Conservation (phyloP, 2,888 invertebrate genomes). For the Plemyria rubiginata region DNA sequence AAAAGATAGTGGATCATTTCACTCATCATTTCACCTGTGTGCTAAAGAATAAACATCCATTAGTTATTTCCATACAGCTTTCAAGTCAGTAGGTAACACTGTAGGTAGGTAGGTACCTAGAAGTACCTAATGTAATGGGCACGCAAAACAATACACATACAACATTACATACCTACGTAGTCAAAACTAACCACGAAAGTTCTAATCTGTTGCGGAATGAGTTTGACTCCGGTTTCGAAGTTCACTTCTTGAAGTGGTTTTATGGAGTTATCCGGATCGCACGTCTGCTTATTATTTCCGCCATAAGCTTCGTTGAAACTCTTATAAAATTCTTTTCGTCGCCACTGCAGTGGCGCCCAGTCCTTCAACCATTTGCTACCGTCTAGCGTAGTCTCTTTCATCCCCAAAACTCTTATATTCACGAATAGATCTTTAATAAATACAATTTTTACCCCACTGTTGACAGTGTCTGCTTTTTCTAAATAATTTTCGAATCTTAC, state of each 20-base stretch:
- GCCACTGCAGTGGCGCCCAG: slow-evolving; percentile 80
- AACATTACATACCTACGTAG: slow-evolving; percentile 5
- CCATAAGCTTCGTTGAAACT: slow-evolving; percentile 62
- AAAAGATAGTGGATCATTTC: too few relatives aligned
- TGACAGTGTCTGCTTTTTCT: slow-evolving; percentile 85
- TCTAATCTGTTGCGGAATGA: slow-evolving; percentile 90
- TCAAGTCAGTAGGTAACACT: too few relatives aligned
- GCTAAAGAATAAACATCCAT: too few relatives aligned
- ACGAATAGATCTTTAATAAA: slow-evolving; percentile 85
- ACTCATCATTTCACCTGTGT: too few relatives aligned
- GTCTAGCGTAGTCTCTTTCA: slow-evolving; percentile 88
- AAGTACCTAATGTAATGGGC: not conserved
- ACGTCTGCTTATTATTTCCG: slow-evolving; percentile 27
- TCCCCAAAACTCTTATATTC: slow-evolving; percentile 76
- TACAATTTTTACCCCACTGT: slow-evolving; percentile 82
- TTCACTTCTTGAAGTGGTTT: slow-evolving; percentile 40
- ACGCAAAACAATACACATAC: not conserved
- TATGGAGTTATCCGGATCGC: slow-evolving; percentile 42
- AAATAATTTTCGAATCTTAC: slow-evolving; percentile 91
- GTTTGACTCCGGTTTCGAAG: slow-evolving; percentile 64
- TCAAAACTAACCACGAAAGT: slow-evolving; percentile 83
- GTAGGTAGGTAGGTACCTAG: too few relatives aligned
- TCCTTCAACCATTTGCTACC: slow-evolving; percentile 87
- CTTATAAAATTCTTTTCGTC: slow-evolving; percentile 55
- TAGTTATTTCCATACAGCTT: too few relatives aligned